Percentiles rank a stretch among this genome's conserved stretches.
These are phyloP conservation scores for Octodonta nipae DNA, from an alignment of 2,888 invertebrate species.

Conservation along the genomic window DNA sequence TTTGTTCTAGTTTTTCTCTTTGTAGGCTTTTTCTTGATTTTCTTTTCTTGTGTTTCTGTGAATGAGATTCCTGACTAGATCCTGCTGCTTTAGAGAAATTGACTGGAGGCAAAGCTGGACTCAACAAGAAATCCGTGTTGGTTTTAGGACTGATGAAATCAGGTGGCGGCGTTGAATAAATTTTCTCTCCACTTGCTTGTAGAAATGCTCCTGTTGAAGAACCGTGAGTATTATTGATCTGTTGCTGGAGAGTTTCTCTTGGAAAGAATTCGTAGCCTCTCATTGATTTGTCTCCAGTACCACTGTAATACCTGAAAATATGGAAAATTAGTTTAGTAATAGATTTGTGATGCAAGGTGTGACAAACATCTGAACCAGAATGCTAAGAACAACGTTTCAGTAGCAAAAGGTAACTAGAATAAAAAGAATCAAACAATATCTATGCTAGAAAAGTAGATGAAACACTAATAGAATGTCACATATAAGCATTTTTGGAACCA, in stretches of 20 bases:
- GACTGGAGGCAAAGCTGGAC: conserved; percentile 26
- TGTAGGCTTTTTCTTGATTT: conserved; percentile 73
- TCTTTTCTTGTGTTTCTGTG: conserved; percentile 42
- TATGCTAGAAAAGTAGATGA: no score
- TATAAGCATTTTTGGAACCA: no score
- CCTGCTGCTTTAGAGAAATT: conserved; percentile 17
- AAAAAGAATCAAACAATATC: no score
- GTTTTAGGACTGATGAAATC: conserved; percentile 27
- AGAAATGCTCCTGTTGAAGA: conserved; percentile 40
- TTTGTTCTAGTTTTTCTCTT: conserved; percentile 77
- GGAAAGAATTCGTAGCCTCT: conserved; percentile 66
- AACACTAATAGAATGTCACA: no score
- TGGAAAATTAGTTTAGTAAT: no score
- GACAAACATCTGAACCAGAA: no score
- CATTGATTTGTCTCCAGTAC: conserved; percentile 69
- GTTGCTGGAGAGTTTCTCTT: conserved; percentile 53
- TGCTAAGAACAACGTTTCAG: no score
- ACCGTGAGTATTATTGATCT: conserved; percentile 40
- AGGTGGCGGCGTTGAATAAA: conserved; percentile 30
- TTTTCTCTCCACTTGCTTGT: conserved; percentile 42
- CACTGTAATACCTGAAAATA: conserved; percentile 62
- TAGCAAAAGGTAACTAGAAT: no score
- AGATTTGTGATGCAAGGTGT: no score
- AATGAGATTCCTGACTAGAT: neutral
- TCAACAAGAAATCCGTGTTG: conserved; percentile 28